Evolutionary conservation across 2,113 vertebrate species (phyloP), one percentile per base, ranked within the genome.

Genomic region (Tretioscincus oriximinensis): DNA sequence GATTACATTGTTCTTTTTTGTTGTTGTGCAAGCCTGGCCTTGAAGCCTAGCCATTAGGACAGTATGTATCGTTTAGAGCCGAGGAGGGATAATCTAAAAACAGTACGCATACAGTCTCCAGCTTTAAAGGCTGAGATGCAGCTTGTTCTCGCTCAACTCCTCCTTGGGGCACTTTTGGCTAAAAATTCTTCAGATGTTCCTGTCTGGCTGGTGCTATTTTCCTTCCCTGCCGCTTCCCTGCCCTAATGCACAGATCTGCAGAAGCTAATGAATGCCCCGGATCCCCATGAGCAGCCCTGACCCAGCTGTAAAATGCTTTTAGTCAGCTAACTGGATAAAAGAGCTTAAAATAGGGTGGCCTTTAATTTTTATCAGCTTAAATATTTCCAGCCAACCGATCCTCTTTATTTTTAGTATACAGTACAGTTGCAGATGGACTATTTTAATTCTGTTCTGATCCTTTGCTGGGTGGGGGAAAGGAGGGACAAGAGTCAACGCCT

Each of bases 271-370:
- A 92, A 86, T 73, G 75, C 84, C 90, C 71, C 89, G 76, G 90
- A 86, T 90, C 88, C 79, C 69, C 88, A 77, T 84, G 87, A 93
- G 88, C 80, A 83, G 85, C 88, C 86, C 88, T 88, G 88, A 78
- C 88, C 86, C 80, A 93, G 86, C 87, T 87, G 78, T 83, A 83
- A 92, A 94, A 93, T 86, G 60, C 78, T 93, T 94, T 93, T 89
- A 92, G 87, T 80, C 89, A 92, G 88, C 83, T 93, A 93, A 93
- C 88, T 92, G 89, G 90, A 91, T 93, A 93, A 93, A 84, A 89
- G 85, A 86, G 87, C 90, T 93, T 90, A 90, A 95, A 94, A 94
- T 92, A 94, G 90, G 49, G 29, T 87, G 89, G 83, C 78, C 77
- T 88, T 93, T 89, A 90, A 84, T 88, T 81, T 90, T 91, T 93